Evolutionary conservation across 2,888 invertebrate genomes (phyloP).

Genomic region (Lasioglossum zephyrum): DNA sequence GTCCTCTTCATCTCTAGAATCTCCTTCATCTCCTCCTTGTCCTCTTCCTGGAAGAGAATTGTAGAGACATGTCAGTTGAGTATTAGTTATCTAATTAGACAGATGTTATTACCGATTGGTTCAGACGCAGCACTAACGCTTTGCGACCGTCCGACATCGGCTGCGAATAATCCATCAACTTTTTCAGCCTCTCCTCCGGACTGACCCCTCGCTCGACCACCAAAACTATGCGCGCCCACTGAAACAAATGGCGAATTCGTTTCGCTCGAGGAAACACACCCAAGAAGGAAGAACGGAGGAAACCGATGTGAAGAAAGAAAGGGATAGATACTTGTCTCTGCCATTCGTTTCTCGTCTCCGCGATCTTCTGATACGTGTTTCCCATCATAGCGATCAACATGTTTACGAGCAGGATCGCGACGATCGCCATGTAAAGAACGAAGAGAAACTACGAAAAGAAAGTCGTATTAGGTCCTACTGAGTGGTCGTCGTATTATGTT

Average conservation of each 20-base stretch:
- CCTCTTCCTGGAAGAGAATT: conserved; percentile 90
- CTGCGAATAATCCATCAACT: conserved; percentile 96
- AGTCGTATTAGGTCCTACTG: neutral
- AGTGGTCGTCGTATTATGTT: no score
- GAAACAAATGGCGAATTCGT: conserved; percentile 70
- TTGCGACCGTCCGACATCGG: conserved; percentile 95
- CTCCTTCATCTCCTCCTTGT: conserved; percentile 97
- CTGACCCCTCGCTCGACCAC: conserved; percentile 99
- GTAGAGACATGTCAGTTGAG: neutral
- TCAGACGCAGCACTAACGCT: conserved; percentile 94
- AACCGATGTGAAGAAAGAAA: neutral
- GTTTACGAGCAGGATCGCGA: conserved; percentile 97
- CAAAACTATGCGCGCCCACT: conserved; percentile 99
- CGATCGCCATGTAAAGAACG: conserved; percentile 98
- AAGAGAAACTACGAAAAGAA: conserved; percentile 90
- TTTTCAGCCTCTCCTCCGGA: conserved; percentile 93
- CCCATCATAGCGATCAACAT: conserved; percentile 99
- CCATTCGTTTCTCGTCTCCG: conserved; percentile 99
- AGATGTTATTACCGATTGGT: conserved; percentile 90
- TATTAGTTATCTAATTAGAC: no score
- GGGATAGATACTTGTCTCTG: conserved; percentile 91
- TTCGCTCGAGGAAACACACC: neutral
- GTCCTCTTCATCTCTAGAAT: conserved; percentile 95
- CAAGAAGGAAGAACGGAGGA: neutral
- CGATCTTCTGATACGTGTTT: conserved; percentile 99